A percentile compares a stretch with the other conserved stretches of the same genome.
Conservation (phyloP, 1,140 invertebrate genomes). For the Halesus radiatus region DNA sequence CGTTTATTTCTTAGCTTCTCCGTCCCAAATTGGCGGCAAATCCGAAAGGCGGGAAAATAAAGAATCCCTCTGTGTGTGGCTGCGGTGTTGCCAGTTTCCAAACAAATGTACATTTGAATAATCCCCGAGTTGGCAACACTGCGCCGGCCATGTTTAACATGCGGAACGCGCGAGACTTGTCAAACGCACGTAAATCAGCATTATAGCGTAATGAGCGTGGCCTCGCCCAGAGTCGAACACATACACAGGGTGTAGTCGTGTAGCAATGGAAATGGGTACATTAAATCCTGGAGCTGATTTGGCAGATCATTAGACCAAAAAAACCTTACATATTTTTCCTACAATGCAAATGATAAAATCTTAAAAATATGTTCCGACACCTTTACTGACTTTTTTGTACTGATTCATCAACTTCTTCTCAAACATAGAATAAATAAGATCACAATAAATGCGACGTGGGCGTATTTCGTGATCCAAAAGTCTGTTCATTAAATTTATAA, state of each 20-base stretch:
- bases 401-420: no score
- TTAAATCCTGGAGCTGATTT: not conserved
- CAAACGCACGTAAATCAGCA: constrained; percentile 50
- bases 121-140: constrained; percentile 28
- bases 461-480: no score
- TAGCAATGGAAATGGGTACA: no score
- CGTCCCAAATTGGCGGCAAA: constrained; percentile 24
- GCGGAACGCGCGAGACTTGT: constrained; percentile 37
- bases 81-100: constrained; percentile 5
- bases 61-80: not conserved
- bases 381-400: not conserved
- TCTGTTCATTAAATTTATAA: no score
- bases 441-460: no score
- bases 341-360: not conserved
- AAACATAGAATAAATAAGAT: no score
- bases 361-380: not conserved
- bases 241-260: constrained; percentile 19
- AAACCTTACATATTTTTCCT: not conserved
- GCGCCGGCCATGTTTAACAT: constrained; percentile 37
- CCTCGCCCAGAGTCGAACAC: constrained; percentile 19
- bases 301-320: not conserved
- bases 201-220: constrained; percentile 47
- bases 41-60: constrained; percentile 22
- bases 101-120: constrained; percentile 38
- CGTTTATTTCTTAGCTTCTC: constrained; percentile 10